A percentile compares a stretch with the other conserved stretches of the same genome.
phyloP scores from a whole-genome alignment of 1,140 invertebrate species.

The Meloidogyne exigua region DNA sequence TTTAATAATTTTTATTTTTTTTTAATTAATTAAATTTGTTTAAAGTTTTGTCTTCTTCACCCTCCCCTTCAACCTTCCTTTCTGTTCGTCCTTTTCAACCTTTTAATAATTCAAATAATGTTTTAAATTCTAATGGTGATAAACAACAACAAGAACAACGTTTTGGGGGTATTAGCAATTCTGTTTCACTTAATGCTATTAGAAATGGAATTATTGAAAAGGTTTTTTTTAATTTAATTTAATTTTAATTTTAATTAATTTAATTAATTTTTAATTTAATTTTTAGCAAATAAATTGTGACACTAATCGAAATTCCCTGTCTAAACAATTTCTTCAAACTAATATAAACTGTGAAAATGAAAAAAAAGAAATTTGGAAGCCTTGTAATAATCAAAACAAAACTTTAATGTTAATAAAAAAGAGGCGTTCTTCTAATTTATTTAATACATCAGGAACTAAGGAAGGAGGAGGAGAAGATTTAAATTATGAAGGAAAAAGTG shows the following conservation, averaged over 20 bases:
- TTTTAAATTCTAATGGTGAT: neutral
- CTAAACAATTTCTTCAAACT: neutral
- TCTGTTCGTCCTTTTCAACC: neutral
- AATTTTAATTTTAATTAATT: neutral
- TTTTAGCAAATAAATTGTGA: no score
- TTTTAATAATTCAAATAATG: neutral
- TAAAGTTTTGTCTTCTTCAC: neutral
- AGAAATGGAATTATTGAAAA: neutral
- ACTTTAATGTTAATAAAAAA: neutral
- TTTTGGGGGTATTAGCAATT: neutral
- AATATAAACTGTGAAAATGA: neutral
- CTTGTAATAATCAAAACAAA: neutral
- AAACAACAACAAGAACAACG: neutral
- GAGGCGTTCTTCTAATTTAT: slow-evolving; percentile 29
- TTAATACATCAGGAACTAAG: slow-evolving; percentile 28
- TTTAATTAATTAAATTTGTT: neutral
- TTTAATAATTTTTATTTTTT: no score
- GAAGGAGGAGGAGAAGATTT: neutral
- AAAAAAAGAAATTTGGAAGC: neutral
- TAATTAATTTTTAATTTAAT: no score
- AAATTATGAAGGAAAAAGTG: no score
- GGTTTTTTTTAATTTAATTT: neutral
- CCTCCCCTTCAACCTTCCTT: neutral
- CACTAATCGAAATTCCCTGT: neutral
- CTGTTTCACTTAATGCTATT: neutral